These are phyloP conservation scores for Serranus cabrilla DNA, from an alignment of 2,797 vertebrate species.

Conservation along the genomic window DNA sequence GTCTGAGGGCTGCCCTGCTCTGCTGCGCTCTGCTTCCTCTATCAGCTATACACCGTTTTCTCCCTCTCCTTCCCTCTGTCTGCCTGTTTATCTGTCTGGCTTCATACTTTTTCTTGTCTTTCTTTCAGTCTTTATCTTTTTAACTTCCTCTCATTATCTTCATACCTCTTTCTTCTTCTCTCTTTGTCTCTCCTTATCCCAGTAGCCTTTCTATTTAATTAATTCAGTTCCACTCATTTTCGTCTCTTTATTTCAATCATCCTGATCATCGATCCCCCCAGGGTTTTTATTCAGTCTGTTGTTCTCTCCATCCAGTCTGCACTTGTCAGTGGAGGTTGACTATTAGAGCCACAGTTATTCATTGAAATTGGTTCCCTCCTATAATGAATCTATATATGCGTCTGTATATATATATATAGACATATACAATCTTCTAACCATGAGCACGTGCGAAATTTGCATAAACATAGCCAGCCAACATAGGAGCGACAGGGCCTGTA, in stretches of 20 bases:
- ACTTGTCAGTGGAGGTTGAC: constrained; percentile 64
- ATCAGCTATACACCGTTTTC: constrained; percentile 66
- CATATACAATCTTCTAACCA: too few species aligned
- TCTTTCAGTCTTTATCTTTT: constrained; percentile 20
- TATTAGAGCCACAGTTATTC: constrained; percentile 72
- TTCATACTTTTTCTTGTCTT: constrained; percentile 27
- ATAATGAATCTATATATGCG: constrained; percentile 42
- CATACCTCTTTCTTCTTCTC: constrained; percentile 33
- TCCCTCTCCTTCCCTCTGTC: constrained; percentile 3
- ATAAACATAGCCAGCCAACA: too few species aligned
- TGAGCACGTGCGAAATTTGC: too few species aligned
- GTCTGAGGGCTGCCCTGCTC: constrained; percentile 84
- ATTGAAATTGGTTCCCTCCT: constrained; percentile 75
- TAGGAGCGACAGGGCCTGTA: too few species aligned
- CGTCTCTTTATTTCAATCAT: constrained; percentile 51
- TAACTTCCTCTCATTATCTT: constrained; percentile 32
- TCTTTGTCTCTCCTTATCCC: constrained; percentile 53
- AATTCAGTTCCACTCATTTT: constrained; percentile 51
- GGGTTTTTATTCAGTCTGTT: constrained; percentile 33
- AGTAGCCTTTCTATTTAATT: constrained; percentile 54
- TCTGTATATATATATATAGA: too few species aligned
- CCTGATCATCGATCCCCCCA: constrained; percentile 36
- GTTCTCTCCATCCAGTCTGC: constrained; percentile 60
- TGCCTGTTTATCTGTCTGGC: constrained; percentile 51
- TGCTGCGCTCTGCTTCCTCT: constrained; percentile 72